phyloP scores from a whole-genome alignment of 2,888 invertebrate species.

The Molorchus minor region DNA sequence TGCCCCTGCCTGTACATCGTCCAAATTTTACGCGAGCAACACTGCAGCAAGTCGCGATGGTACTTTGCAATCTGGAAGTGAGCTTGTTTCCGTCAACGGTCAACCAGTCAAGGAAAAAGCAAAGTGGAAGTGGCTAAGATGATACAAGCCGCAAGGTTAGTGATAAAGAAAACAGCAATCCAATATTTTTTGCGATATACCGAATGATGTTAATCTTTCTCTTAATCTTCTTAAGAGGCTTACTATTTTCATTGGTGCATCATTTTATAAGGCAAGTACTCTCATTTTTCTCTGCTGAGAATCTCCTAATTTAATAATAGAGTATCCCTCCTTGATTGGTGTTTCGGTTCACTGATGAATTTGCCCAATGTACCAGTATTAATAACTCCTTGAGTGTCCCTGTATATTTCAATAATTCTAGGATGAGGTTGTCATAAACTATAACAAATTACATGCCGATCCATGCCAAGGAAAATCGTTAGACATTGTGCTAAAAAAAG shows the following conservation, averaged over 20 bases:
- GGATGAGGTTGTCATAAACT: constrained; percentile 93
- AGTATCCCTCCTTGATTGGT: no score
- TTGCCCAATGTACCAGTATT: no score
- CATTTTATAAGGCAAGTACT: no score
- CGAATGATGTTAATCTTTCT: background rate
- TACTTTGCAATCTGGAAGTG: constrained; percentile 95
- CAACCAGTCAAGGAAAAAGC: constrained; percentile 92
- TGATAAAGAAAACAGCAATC: no score
- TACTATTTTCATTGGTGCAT: no score
- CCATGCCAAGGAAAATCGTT: constrained; percentile 94
- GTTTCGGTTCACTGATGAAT: no score
- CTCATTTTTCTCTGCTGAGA: no score
- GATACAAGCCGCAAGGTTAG: constrained; percentile 90
- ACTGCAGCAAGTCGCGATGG: constrained; percentile 95
- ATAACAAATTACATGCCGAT: constrained; percentile 98
- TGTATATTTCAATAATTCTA: constrained; percentile 58
- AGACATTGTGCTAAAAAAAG: constrained; percentile 96
- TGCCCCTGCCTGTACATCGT: constrained; percentile 99
- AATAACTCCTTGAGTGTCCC: no score
- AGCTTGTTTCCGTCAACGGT: constrained; percentile 93
- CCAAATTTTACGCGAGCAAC: constrained; percentile 98
- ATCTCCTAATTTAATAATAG: no score
- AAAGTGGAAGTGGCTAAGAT: constrained; percentile 99
- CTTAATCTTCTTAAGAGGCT: background rate
- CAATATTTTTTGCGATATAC: background rate